Evolutionary conservation across 1,140 invertebrate species (phyloP), one percentile per base, ranked within the genome.

Genomic region (Lerema accius): DNA sequence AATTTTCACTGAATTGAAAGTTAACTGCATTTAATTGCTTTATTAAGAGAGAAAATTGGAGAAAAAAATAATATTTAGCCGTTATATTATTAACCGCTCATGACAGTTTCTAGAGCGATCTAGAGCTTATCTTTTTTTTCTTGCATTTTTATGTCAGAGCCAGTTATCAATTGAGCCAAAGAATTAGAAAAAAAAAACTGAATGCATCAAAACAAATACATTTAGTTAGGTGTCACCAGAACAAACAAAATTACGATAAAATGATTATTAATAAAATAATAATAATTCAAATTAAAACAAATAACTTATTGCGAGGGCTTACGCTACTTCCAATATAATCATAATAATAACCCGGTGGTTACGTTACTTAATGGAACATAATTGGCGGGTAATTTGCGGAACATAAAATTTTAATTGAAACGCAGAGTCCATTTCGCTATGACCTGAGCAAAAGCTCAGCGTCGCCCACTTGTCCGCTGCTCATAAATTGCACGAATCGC

Each of bases 351-450:
- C 28, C 61, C 74, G 67, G 60, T 58, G 43, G 64, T 65, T 42
- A 43, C 17, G 53, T 50, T 63, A 48, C 63, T 70, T 82, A 80
- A 86, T 82, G 73, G 71, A 73, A 78, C 74, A 81, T 86, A 86
- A 88, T 84, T 82, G 80, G 69, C 66, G 66, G 68, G 80, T 84
- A 84, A 86, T 89, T 86, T 86, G 73, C 40, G 70, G 65, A 70
- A 81, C 70, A 84, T 89, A 80, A 82, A 84, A 84, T 83, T 86
- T 89, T 86, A 89, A 86, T 86, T 86, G 73, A 89, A 89, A 81
- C 67, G 39, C 69, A 28, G 77, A 73, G 48, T 69, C 71, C 76
- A 83, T 83, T 83, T 81, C 62, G 63, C 71, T 62, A 68, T 51
- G 70, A 63, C 55, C 59, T 60, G 61, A 49, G 74, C 58, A 74